Evolutionary conservation across 2,888 invertebrate genomes (phyloP).

Genomic region (Deladenus siricidicola): DNA sequence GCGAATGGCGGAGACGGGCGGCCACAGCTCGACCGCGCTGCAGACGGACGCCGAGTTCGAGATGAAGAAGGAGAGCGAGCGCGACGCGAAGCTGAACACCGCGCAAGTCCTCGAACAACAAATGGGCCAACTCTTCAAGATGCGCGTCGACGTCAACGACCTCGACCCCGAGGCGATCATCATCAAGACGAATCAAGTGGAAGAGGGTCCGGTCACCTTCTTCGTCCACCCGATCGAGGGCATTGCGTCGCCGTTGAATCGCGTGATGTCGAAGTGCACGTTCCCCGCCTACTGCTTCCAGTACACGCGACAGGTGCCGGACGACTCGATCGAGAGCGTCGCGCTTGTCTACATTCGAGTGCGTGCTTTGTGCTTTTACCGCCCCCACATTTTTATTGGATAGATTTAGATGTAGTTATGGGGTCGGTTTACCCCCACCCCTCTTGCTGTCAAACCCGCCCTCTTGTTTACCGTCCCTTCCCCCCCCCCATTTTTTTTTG

Average conservation of each 20-base stretch:
- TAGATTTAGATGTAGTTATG: too few species aligned
- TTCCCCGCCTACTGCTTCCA: slow-evolving; percentile 54
- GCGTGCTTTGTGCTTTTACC: too few species aligned
- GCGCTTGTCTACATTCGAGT: slow-evolving; percentile 49
- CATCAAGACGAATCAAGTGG: slow-evolving; percentile 47
- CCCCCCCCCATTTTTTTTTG: too few species aligned
- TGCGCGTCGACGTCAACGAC: slow-evolving; percentile 58
- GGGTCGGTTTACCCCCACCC: too few species aligned
- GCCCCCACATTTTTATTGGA: too few species aligned
- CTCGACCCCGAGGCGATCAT: slow-evolving; percentile 53
- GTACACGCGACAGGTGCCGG: slow-evolving; percentile 47
- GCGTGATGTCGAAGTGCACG: slow-evolving; percentile 65
- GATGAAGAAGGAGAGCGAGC: slow-evolving; percentile 48
- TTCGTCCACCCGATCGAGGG: slow-evolving; percentile 82
- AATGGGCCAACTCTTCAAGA: slow-evolving; percentile 53
- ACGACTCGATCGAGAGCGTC: slow-evolving; percentile 50
- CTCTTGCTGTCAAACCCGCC: too few species aligned
- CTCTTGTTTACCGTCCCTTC: too few species aligned
- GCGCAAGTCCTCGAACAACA: slow-evolving; percentile 50
- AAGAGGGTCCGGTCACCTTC: slow-evolving; percentile 54
- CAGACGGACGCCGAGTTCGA: slow-evolving; percentile 46
- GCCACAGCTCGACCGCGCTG: slow-evolving; percentile 35
- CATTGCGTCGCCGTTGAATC: slow-evolving; percentile 53
- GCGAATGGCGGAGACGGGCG: slow-evolving; percentile 55
- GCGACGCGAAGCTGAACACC: slow-evolving; percentile 47